These are phyloP conservation scores for Drosophila macrothrix DNA, from an alignment of 2,888 invertebrate species.

Conservation along the genomic window DNA sequence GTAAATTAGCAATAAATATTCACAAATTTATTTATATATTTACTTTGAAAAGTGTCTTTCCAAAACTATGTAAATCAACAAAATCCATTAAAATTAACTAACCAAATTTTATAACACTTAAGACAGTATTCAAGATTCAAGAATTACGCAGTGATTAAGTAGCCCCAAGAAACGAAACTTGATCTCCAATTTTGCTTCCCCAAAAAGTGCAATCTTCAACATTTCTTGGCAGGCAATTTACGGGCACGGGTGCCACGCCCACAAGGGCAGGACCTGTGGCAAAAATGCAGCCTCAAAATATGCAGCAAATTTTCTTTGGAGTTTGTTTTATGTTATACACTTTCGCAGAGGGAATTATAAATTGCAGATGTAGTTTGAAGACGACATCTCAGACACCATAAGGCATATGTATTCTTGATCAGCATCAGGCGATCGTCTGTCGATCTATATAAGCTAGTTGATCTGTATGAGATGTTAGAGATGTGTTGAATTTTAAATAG, in stretches of 20 bases:
- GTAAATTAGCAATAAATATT: neutral
- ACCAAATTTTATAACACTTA: neutral
- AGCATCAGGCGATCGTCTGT: neutral
- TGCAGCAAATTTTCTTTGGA: constrained; percentile 45
- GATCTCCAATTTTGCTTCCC: neutral
- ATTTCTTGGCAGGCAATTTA: constrained; percentile 40
- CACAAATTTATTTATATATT: neutral
- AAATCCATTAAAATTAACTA: neutral
- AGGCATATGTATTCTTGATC: neutral
- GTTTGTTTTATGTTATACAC: neutral
- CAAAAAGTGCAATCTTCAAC: constrained; percentile 31
- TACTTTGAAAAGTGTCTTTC: neutral
- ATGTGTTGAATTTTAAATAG: fast-evolving
- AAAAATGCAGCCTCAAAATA: constrained; percentile 36
- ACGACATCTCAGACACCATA: neutral
- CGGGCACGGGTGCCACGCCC: constrained; percentile 25
- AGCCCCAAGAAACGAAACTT: constrained; percentile 12
- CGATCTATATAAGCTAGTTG: neutral
- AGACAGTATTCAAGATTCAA: neutral
- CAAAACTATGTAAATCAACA: neutral
- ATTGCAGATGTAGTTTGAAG: neutral
- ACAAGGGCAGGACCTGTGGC: neutral
- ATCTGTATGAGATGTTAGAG: neutral
- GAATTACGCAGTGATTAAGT: constrained; percentile 7
- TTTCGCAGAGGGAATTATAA: neutral